Percentiles rank a stretch among this genome's conserved stretches.
phyloP scores from a whole-genome alignment of 2,888 invertebrate genomes.

The Holacanthella duospinosa region DNA sequence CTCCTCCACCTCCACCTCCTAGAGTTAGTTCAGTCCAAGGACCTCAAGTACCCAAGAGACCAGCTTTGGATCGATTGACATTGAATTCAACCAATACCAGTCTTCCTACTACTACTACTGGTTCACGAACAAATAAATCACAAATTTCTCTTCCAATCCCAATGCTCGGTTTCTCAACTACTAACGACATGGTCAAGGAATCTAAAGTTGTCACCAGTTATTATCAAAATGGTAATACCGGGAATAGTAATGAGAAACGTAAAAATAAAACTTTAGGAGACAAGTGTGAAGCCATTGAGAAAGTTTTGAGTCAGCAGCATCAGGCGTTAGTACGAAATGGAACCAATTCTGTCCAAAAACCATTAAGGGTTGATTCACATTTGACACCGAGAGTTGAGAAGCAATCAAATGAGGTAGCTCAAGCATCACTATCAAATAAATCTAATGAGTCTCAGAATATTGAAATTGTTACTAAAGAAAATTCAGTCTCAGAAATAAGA shows the following conservation, averaged over 20 bases:
- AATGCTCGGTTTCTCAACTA: constrained; percentile 20
- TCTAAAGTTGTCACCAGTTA: not conserved
- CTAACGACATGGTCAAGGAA: constrained; percentile 12
- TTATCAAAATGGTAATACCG: not conserved
- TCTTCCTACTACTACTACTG: not conserved
- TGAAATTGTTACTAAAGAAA: constrained; percentile 36
- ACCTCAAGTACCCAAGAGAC: not conserved
- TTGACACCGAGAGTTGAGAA: not conserved
- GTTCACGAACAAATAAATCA: constrained; percentile 14
- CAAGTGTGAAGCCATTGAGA: constrained; percentile 32
- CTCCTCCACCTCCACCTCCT: constrained; percentile 37
- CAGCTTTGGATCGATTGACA: not conserved
- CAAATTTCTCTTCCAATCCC: constrained; percentile 27
- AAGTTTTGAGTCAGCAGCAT: constrained; percentile 19
- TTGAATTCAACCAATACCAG: not conserved
- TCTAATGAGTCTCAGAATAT: constrained; percentile 19
- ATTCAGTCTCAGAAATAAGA: constrained; percentile 35
- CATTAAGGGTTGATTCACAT: too few relatives aligned
- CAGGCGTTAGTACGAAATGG: not conserved
- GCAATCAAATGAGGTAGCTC: not conserved
- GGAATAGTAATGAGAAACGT: not conserved
- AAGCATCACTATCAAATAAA: not conserved
- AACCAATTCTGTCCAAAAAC: not conserved
- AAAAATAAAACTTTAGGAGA: constrained; percentile 31
- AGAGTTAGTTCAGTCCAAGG: not conserved